phyloP scores from a whole-genome alignment of 2,113 vertebrate species.

The Martes martes region DNA sequence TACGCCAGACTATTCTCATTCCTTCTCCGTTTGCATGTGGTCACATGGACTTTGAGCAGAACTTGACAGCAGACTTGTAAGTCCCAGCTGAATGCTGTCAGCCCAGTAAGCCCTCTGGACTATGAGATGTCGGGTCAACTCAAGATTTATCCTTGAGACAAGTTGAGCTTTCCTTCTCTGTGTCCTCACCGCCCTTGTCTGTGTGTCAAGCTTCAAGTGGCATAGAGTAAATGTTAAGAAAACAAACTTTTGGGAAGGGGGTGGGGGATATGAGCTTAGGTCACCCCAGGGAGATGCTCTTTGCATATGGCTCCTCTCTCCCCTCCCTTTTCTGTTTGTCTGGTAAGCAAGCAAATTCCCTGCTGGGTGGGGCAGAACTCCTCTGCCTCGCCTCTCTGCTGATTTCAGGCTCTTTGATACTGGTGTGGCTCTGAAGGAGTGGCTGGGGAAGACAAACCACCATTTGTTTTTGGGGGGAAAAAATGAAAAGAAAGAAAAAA shows the following conservation, averaged over 20 bases:
- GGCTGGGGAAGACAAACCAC: constrained; percentile 50
- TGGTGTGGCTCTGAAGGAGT: constrained; percentile 9
- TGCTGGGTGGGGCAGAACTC: not conserved
- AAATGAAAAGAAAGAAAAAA: not conserved
- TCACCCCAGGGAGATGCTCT: not conserved
- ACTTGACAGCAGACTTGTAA: not conserved
- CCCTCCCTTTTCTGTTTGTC: not conserved
- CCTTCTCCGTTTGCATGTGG: not conserved
- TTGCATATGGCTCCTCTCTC: not conserved
- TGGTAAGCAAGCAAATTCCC: not conserved
- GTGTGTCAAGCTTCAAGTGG: not conserved
- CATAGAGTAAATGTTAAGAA: not conserved
- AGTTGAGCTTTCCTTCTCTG: not conserved
- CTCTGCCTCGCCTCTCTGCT: not conserved
- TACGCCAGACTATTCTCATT: not conserved
- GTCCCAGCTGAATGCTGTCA: not conserved
- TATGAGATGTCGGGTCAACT: not conserved
- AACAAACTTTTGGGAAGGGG: not conserved
- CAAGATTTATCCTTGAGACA: not conserved
- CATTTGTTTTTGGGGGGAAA: constrained; percentile 13
- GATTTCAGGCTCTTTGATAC: constrained; percentile 36
- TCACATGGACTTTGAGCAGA: not conserved
- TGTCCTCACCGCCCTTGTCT: not conserved
- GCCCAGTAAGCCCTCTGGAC: not conserved
- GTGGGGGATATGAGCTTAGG: not conserved